These are phyloP conservation scores for Physocephala rufipes DNA, from an alignment of 2,888 invertebrate species.

Conservation along the genomic window DNA sequence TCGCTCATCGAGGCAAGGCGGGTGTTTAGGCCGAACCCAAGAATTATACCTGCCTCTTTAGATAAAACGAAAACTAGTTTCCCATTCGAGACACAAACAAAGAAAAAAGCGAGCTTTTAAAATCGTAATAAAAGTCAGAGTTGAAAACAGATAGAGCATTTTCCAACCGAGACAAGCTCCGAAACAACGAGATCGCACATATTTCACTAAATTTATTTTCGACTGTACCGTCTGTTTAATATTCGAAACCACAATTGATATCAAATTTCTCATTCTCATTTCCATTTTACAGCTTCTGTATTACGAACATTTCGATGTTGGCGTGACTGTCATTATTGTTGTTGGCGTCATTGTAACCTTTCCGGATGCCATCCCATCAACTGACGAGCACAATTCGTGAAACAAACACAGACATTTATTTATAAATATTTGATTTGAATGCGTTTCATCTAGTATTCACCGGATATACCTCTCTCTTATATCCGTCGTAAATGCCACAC, in stretches of 20 bases:
- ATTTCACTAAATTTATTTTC: too few relatives aligned
- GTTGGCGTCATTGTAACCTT: not conserved
- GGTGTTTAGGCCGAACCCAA: too few relatives aligned
- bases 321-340: not conserved
- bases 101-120: too few relatives aligned
- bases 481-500: conserved; percentile 14
- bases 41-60: too few relatives aligned
- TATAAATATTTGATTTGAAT: conserved; percentile 62
- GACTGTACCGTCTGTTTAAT: not conserved
- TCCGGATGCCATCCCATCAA: not conserved
- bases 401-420: conserved; percentile 58
- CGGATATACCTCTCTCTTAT: conserved; percentile 40
- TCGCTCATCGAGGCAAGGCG: too few relatives aligned
- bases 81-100: too few relatives aligned
- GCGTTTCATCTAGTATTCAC: conserved; percentile 58
- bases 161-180: too few relatives aligned
- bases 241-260: not conserved
- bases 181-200: too few relatives aligned
- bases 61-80: too few relatives aligned
- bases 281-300: not conserved
- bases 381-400: conserved; percentile 22
- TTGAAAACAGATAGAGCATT: too few relatives aligned
- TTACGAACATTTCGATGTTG: not conserved
- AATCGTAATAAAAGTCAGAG: too few relatives aligned
- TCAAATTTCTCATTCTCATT: not conserved